Conservation (phyloP, 2,888 invertebrate species). For the Limnephilus marmoratus region DNA sequence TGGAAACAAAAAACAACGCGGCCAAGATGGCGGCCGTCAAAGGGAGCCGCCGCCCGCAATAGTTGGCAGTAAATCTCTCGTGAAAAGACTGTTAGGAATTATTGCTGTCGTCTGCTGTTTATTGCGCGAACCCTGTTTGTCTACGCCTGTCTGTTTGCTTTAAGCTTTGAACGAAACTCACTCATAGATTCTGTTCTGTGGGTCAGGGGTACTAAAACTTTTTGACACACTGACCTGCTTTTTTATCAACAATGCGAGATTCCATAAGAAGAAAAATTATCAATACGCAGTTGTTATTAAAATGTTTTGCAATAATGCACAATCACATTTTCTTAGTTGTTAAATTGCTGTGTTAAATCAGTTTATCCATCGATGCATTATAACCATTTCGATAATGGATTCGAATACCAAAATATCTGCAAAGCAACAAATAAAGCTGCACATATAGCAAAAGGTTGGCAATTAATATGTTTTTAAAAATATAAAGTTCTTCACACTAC, state of each 20-base stretch:
- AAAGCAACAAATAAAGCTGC: no score
- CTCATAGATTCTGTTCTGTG: constrained; percentile 27
- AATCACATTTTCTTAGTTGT: no score
- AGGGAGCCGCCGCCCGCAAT: constrained; percentile 52
- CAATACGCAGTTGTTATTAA: no score
- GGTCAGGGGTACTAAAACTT: neutral
- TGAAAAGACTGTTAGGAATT: constrained; percentile 62
- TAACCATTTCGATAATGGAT: no score
- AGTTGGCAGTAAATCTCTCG: constrained; percentile 56
- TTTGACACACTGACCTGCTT: neutral
- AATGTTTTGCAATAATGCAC: no score
- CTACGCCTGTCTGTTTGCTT: neutral
- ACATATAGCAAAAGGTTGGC: no score
- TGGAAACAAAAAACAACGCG: constrained; percentile 51
- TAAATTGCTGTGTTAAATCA: no score
- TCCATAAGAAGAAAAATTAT: no score
- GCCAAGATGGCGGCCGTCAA: constrained; percentile 55
- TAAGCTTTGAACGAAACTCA: neutral
- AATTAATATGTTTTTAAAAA: no score
- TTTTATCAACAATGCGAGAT: neutral
- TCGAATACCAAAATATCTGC: no score
- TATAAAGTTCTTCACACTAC: no score
- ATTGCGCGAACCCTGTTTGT: constrained; percentile 55
- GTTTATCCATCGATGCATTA: no score
- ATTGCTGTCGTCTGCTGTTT: constrained; percentile 60